Evolutionary conservation across 2,888 invertebrate species (phyloP), one percentile per base, ranked within the genome.

Genomic region (Acleris holmiana): DNA sequence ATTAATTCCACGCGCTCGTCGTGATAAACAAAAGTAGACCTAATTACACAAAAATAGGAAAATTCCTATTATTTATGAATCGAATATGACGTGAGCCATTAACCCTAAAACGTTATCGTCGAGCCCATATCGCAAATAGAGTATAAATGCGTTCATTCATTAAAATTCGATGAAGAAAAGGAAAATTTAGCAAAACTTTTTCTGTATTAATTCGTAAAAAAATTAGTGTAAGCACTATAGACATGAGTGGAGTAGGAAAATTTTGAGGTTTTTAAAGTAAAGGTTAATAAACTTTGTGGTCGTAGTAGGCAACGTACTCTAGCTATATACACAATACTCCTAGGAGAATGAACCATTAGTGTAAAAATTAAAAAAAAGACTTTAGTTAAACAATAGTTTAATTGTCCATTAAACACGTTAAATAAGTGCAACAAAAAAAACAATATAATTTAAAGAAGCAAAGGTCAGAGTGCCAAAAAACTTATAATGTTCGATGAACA

Each of bases 101-200:
- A 89, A 83, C 91, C 91, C 82, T 77, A 82, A 86, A 86, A 74
- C 64, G 69, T 77, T 83, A 81, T 78, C 75, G 77, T 76, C 76
- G 77, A 76, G 68, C 74, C 75, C 80, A 82, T 77, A 79, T 85
- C 80, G 86, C 88, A 88, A 89, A 89, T 87, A 78, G 81, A 71
- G 69, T 85, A 85, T 87, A 86, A 86, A 90, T 86, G 71, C 67
- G 50, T 74, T 74, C 68, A 70, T 73, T 77, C 72, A 86, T 91
- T 86, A 86, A 67, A 58, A 72, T 68, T 72, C 73, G 71, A 85
- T 84, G 77, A 79, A 78, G 77, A 77, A 79, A 81, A 86, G 91
- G 89, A 90, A 91, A 88, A 88, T 89, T 89, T 88, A 76, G 88
- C 87, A 77, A 83, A 76, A 76, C 73, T 79, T 78, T 73, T 72